Conservation (phyloP, 2,888 invertebrate genomes). For the Amaurobius ferox region DNA sequence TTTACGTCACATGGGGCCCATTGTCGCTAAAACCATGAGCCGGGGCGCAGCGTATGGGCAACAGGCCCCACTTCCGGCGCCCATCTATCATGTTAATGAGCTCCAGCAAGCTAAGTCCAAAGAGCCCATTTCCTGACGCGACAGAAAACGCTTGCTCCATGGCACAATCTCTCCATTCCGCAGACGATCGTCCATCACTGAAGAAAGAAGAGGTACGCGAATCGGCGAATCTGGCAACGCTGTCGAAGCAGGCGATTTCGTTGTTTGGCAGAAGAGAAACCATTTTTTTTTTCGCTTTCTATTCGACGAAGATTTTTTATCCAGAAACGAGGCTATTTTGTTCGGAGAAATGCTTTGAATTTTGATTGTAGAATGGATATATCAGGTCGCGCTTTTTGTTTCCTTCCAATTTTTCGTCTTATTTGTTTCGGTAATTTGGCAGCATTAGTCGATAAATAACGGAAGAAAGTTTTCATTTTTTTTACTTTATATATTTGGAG, state of each 20-base stretch:
- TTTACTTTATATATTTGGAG: too few species aligned
- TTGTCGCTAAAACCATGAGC: constrained; percentile 7
- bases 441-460: too few species aligned
- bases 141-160: constrained; percentile 37
- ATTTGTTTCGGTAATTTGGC: too few species aligned
- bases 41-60: constrained; percentile 3
- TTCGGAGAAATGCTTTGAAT: neutral
- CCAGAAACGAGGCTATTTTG: constrained; percentile 18
- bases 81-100: constrained; percentile 71
- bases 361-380: neutral
- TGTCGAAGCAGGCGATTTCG: constrained; percentile 51
- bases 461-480: too few species aligned
- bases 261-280: constrained; percentile 23
- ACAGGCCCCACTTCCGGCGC: constrained; percentile 47
- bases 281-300: neutral
- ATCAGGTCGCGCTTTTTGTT: neutral
- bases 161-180: constrained; percentile 31
- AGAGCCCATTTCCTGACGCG: constrained; percentile 60
- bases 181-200: constrained; percentile 49
- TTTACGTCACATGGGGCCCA: constrained; percentile 5
- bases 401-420: too few species aligned
- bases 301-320: neutral
- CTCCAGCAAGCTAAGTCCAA: constrained; percentile 25
- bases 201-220: neutral
- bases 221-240: constrained; percentile 52